Evolutionary conservation across 2,888 invertebrate genomes (phyloP).

Genomic region (Trissoscelio sp.): DNA sequence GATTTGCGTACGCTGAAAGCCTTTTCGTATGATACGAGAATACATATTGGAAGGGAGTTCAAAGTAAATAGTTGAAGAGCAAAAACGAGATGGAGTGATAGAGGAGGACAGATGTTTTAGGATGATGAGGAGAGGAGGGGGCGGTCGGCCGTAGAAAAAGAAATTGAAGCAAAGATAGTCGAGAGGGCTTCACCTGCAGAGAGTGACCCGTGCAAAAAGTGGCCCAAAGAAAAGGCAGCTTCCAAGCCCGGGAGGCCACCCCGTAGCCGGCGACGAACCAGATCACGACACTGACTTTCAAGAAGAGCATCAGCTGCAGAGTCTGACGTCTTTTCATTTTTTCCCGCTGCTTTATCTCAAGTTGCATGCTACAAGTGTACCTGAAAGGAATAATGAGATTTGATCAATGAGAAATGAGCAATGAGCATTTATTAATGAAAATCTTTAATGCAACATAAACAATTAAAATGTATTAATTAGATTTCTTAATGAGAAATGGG

Average conservation of each 20-base stretch:
- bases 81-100: not conserved
- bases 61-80: conserved; percentile 23
- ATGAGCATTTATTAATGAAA: no score
- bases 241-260: conserved; percentile 80
- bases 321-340: conserved; percentile 86
- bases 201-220: conserved; percentile 81
- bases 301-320: conserved; percentile 86
- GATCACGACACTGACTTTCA: conserved; percentile 85
- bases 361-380: conserved; percentile 86
- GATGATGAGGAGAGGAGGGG: not conserved
- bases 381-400: conserved; percentile 74
- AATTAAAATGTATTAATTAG: no score
- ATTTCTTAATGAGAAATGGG: no score
- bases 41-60: conserved; percentile 15
- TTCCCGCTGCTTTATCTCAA: conserved; percentile 85
- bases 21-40: conserved; percentile 1
- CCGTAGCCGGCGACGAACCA: conserved; percentile 83
- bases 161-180: conserved; percentile 17
- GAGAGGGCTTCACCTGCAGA: conserved; percentile 76
- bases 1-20: conserved; percentile 17
- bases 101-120: not conserved
- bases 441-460: no score
- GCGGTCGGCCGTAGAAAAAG: not conserved
- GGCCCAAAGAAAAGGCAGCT: conserved; percentile 80
- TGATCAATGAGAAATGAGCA: no score